phyloP scores from a whole-genome alignment of 2,113 vertebrate species.

The Sprattus sprattus region DNA sequence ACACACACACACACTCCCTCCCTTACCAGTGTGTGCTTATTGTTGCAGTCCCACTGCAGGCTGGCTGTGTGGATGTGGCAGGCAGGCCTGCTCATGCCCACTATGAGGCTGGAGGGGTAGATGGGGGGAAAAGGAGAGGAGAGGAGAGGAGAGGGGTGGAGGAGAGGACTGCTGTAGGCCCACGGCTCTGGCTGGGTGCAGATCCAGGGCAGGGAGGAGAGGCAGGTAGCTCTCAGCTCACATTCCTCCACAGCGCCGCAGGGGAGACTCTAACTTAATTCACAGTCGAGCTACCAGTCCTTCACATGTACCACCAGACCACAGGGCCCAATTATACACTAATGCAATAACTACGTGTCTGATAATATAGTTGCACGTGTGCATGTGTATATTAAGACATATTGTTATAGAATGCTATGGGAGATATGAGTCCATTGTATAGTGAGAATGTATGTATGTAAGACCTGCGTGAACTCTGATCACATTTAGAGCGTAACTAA shows the following conservation, averaged over 20 bases:
- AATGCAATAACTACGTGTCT: neutral
- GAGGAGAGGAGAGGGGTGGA: neutral
- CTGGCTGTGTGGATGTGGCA: slow-evolving; percentile 41
- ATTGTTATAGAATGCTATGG: neutral
- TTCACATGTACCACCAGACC: neutral
- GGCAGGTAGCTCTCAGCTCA: slow-evolving; percentile 21
- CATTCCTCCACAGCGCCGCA: slow-evolving; percentile 45
- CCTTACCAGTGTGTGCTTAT: neutral
- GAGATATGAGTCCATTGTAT: neutral
- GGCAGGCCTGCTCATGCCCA: slow-evolving; percentile 64
- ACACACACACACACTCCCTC: neutral
- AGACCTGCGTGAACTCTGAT: neutral
- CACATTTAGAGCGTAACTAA: slow-evolving; percentile 38
- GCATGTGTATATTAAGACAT: slow-evolving; percentile 3
- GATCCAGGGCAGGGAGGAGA: neutral
- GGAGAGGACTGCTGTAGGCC: neutral
- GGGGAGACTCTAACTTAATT: slow-evolving; percentile 32
- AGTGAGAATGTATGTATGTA: neutral
- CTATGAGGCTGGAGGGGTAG: slow-evolving; percentile 9
- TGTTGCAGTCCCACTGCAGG: slow-evolving; percentile 29
- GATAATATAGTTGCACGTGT: slow-evolving; percentile 14
- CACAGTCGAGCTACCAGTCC: neutral
- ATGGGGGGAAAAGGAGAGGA: neutral
- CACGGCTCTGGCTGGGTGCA: slow-evolving; percentile 22
- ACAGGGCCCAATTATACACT: neutral